phyloP scores from a whole-genome alignment of 2,797 vertebrate genomes.

The Mormyrus proboscirostris region DNA sequence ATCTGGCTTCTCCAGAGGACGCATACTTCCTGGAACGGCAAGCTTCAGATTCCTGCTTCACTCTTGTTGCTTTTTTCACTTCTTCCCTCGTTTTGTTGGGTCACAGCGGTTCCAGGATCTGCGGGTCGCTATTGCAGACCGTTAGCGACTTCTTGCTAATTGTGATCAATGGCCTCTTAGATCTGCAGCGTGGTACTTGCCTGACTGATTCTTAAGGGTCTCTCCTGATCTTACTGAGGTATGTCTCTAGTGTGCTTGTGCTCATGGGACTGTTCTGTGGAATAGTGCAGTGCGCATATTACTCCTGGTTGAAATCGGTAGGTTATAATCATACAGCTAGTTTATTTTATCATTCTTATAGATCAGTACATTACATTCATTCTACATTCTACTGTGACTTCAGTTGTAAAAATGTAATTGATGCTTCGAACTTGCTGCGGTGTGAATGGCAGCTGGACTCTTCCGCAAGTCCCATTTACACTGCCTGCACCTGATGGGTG shows the following conservation, averaged over 20 bases:
- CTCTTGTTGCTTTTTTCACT: background rate
- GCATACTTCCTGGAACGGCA: conserved; percentile 17
- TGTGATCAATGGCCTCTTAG: background rate
- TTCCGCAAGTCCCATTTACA: background rate
- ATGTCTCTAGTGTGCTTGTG: background rate
- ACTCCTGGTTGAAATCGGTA: background rate
- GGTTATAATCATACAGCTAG: background rate
- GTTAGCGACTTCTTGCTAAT: background rate
- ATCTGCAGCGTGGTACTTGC: background rate
- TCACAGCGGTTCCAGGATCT: background rate
- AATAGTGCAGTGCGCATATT: background rate
- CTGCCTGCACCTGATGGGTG: background rate
- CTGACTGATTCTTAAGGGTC: background rate
- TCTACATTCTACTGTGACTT: background rate
- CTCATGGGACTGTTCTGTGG: background rate
- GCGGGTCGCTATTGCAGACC: background rate
- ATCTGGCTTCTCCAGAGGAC: conserved; percentile 17
- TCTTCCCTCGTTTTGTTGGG: background rate
- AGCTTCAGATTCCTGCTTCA: background rate
- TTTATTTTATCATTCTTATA: background rate
- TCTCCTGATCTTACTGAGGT: background rate
- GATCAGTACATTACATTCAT: background rate
- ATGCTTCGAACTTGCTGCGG: background rate
- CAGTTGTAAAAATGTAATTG: background rate
- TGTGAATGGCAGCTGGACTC: background rate